Evolutionary conservation across 2,113 vertebrate genomes (phyloP), one percentile per base, ranked within the genome.

Genomic region (Chroicocephalus ridibundus): DNA sequence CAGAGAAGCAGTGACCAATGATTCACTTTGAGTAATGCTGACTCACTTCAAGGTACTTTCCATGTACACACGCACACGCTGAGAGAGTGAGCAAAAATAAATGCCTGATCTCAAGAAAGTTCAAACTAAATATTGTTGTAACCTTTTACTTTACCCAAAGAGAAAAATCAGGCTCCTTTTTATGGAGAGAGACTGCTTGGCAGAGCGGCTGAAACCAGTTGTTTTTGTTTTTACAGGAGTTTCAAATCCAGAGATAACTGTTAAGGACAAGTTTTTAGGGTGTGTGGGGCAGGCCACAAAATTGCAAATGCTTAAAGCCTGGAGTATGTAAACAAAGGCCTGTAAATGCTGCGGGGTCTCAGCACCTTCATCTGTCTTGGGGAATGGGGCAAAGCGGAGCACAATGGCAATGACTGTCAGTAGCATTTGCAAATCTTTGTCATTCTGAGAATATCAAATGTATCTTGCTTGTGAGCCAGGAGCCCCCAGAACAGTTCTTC

Each of bases 71-170:
- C 1, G 3, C 86, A 97, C 95, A 94, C 1, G 0, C 77, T 96
- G 97, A 97, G 95, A 97, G 90, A 97, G 93, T 96, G 89, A 98
- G 95, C 42, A 2, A 95, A 97, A 97, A 98, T 97, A 97, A 98
- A 97, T 60, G 95, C 96, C 93, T 97, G 79, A 91, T 95, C 95
- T 91, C 96, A 94, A 88, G 95, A 96, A 94, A 94, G 80, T 96
- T 98, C 96, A 98, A 98, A 96, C 96, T 97, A 98, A 98, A 98
- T 98, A 98, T 98, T 98, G 82, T 97, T 97, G 75, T 98, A 98
- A 98, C 98, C 97, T 98, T 98, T 98, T 61, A 94, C 96, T 96
- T 96, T 80, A 86, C 77, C 81, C 62, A 65, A 72, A 90, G 88
- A 95, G 93, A 97, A 97, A 97, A 98, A 98, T 96, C 97, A 94